phyloP scores from a whole-genome alignment of 2,888 invertebrate species.

The Sisyra terminalis region DNA sequence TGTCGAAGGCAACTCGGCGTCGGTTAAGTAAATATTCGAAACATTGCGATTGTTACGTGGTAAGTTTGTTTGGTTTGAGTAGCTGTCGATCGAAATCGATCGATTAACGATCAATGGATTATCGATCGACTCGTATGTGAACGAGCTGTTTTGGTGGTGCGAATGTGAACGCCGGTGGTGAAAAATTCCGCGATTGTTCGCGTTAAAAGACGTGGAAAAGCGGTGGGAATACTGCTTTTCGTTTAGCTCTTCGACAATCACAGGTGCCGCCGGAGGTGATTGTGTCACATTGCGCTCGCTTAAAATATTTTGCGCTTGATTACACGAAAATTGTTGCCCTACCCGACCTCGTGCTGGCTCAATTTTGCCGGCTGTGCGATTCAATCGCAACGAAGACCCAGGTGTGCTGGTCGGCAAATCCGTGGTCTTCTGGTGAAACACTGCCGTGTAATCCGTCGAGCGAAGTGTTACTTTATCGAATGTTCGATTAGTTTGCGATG shows the following conservation, averaged over 20 bases:
- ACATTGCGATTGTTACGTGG: background rate
- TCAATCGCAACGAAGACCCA: background rate
- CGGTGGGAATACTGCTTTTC: conserved; percentile 8
- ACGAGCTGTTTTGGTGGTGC: conserved; percentile 8
- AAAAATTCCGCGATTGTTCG: conserved; percentile 4
- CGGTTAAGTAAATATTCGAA: background rate
- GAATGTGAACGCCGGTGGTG: conserved; percentile 9
- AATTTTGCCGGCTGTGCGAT: background rate
- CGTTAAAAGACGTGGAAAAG: conserved; percentile 7
- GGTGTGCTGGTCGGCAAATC: background rate
- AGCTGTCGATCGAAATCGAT: conserved; percentile 2
- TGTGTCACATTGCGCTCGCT: conserved; percentile 7
- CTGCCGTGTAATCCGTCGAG: background rate
- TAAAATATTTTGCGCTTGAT: conserved; percentile 3
- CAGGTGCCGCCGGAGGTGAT: background rate
- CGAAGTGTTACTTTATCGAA: too few species aligned
- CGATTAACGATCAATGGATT: conserved; percentile 3
- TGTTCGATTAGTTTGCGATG: background rate
- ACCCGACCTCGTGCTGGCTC: background rate
- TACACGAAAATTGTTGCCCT: background rate
- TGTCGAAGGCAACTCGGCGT: background rate
- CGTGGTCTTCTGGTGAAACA: conserved; percentile 3
- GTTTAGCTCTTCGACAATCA: background rate
- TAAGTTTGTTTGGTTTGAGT: background rate
- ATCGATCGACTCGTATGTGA: conserved; percentile 6